Percentiles rank a stretch among this genome's conserved stretches.
These are phyloP conservation scores for Syngnathus rostellatus DNA, from an alignment of 2,797 vertebrate species.

Conservation along the genomic window DNA sequence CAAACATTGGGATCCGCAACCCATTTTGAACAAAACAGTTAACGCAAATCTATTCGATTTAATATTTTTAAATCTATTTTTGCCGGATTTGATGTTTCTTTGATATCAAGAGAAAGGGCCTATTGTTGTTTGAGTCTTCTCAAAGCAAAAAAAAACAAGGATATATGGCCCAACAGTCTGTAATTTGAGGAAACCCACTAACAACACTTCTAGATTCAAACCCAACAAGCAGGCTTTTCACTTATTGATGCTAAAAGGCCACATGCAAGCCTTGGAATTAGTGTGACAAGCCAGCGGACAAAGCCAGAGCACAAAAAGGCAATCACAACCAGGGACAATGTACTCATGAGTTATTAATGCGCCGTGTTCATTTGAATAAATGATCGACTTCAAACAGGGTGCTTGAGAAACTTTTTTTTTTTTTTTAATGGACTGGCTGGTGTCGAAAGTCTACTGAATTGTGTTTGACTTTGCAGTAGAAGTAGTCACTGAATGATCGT, in stretches of 20 bases:
- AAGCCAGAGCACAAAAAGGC: background rate
- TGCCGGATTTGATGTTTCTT: too few species aligned
- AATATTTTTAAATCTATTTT: too few species aligned
- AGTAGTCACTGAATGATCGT: constrained; percentile 42
- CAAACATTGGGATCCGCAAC: background rate
- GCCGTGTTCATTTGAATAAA: constrained; percentile 2
- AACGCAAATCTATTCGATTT: too few species aligned
- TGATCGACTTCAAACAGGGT: background rate
- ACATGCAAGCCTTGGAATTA: background rate
- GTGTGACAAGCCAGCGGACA: background rate
- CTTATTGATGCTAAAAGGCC: constrained; percentile 7
- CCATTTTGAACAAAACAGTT: background rate
- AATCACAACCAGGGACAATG: background rate
- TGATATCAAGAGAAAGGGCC: too few species aligned
- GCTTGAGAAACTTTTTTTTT: background rate
- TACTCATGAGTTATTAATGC: constrained; percentile 3
- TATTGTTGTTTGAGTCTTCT: too few species aligned
- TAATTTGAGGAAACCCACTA: background rate
- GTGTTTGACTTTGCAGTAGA: constrained; percentile 37
- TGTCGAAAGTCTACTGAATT: constrained; percentile 20
- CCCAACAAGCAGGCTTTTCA: background rate
- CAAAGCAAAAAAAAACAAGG: too few species aligned
- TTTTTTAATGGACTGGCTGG: background rate
- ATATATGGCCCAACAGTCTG: background rate
- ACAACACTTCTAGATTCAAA: constrained; percentile 2